A percentile compares a stretch with the other conserved stretches of the same genome.
phyloP scores from a whole-genome alignment of 2,113 vertebrate genomes.

The Colinus virginianus region DNA sequence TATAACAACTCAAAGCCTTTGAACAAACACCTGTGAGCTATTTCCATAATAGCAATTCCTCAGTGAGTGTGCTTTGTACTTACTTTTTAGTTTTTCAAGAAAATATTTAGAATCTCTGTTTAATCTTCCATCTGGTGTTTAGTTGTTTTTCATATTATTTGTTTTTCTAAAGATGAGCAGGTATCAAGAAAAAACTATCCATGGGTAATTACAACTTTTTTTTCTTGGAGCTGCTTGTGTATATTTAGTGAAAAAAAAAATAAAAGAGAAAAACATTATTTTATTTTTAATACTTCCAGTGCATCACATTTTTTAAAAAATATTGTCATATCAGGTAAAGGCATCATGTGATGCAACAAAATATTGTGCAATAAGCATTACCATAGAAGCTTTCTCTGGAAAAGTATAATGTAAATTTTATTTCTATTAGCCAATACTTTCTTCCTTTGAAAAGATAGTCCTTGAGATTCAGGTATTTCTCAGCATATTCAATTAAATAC shows the following conservation, averaged over 20 bases:
- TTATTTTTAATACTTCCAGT: neutral
- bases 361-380: neutral
- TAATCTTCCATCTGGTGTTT: slow-evolving; percentile 12
- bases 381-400: neutral
- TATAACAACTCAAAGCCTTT: neutral
- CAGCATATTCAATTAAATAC: slow-evolving; percentile 26
- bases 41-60: slow-evolving; percentile 9
- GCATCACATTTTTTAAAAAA: neutral
- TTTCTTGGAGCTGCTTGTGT: neutral
- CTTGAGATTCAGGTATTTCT: neutral
- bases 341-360: neutral
- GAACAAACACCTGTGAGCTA: neutral
- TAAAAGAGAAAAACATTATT: neutral
- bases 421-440: neutral
- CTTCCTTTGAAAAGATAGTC: neutral
- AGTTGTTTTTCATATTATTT: neutral
- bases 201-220: neutral
- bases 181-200: neutral
- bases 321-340: neutral
- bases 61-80: neutral
- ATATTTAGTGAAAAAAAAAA: neutral
- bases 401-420: neutral
- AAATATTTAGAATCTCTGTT: neutral
- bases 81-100: neutral
- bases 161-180: neutral